Evolutionary conservation across 2,888 invertebrate genomes (phyloP).

Genomic region (Eristalis tenax): DNA sequence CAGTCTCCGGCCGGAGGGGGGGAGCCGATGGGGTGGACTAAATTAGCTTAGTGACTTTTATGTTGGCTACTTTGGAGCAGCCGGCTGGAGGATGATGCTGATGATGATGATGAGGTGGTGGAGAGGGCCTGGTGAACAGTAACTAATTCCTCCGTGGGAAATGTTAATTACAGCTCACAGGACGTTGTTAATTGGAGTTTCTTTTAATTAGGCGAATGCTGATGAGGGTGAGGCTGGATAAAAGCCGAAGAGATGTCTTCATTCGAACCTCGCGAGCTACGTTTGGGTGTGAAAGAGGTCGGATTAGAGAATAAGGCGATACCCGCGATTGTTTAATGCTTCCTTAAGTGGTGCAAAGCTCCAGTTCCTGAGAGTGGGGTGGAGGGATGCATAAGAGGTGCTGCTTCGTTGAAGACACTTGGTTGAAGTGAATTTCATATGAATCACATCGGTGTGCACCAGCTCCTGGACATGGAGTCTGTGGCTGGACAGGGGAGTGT

Average conservation of each 20-base stretch:
- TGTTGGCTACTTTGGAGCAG: conserved; percentile 61
- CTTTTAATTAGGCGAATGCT: conserved; percentile 61
- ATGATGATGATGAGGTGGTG: neutral
- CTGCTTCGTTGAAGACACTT: too few relatives aligned
- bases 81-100: conserved; percentile 18
- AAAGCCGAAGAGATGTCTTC: neutral
- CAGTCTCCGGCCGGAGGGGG: neutral
- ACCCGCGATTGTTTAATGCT: neutral
- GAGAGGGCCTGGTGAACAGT: conserved; percentile 8
- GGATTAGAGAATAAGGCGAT: neutral
- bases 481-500: too few relatives aligned
- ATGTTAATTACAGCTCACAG: conserved; percentile 64
- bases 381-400: neutral
- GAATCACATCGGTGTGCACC: too few relatives aligned
- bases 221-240: conserved; percentile 35
- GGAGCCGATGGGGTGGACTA: conserved; percentile 36
- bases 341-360: neutral
- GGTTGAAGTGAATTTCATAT: too few relatives aligned
- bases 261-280: neutral
- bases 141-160: conserved; percentile 58
- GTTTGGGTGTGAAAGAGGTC: neutral
- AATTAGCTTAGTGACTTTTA: conserved; percentile 70
- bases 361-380: neutral
- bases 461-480: too few relatives aligned
- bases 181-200: conserved; percentile 64